Evolutionary conservation across 2,113 vertebrate species (phyloP), one percentile per base, ranked within the genome.

Genomic region (Platanista minor): DNA sequence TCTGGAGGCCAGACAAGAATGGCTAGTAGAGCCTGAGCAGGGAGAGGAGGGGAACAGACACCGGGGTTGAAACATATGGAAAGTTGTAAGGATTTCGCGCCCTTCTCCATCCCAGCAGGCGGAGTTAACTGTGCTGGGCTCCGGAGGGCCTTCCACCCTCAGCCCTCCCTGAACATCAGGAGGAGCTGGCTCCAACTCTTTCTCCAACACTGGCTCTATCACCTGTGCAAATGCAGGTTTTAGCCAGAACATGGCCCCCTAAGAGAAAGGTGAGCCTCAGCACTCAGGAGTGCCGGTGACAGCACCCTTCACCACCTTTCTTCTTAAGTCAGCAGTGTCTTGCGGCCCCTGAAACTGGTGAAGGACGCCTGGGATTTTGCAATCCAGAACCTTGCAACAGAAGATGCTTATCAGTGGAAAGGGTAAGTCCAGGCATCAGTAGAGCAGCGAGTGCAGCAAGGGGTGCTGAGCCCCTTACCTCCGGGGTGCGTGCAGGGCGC

Each of bases 361-460:
- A 46, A 57, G 59, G 59, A 31, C 11, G 7, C 9, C 25, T 78
- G 43, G 41, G 29, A 74, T 77, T 87, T 71, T 59, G 77, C 83
- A 81, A 59, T 62, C 43, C 23, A 36, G 49, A 43, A 41, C 10
- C 21, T 75, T 57, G 54, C 13, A 64, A 67, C 31, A 52, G 36
- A 61, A 92, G 74, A 67, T 46, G 62, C 62, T 71, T 92, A 52
- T 39, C 62, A 41, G 41, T 62, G 82, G 71, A 31, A 62, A 78
- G 78, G 54, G 14, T 23, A 25, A 59, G 23, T n/a, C 52, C 82
- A 69, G 77, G 25, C n/a, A 29, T 54, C 57, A 29, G 69, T 43
- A 71, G 61, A 89, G n/a, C 69, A 1, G 6, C 54, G 41, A 49
- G 18, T 11, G 14, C 12, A 6, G 8, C 2, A 52, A 31, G 69